phyloP scores from a whole-genome alignment of 2,113 vertebrate genomes.

The Hipposideros armiger region DNA sequence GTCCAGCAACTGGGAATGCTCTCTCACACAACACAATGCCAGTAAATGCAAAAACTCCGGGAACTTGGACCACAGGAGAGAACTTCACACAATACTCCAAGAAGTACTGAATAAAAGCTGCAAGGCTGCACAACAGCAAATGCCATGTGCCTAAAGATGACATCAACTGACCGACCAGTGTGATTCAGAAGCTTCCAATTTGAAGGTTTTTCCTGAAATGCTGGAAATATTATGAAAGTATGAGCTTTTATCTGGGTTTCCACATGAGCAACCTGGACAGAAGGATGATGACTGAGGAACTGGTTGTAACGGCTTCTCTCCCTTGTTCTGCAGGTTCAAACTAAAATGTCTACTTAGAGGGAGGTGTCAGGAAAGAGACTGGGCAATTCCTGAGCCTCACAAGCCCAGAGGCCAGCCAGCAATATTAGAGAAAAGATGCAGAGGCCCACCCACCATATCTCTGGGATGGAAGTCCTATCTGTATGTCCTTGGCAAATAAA shows the following conservation, averaged over 20 bases:
- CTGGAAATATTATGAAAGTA: background rate
- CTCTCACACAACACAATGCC: background rate
- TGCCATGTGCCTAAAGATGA: background rate
- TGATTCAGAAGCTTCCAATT: background rate
- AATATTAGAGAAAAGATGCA: background rate
- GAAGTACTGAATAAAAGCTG: conserved; percentile 4
- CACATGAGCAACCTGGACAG: background rate
- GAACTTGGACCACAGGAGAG: background rate
- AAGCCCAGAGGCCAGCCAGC: background rate
- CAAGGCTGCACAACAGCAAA: background rate
- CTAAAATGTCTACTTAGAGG: background rate
- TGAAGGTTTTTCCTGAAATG: background rate
- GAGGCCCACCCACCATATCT: background rate
- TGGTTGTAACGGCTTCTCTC: background rate
- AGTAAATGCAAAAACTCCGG: background rate
- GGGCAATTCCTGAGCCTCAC: background rate
- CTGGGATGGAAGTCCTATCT: background rate
- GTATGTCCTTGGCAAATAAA: background rate
- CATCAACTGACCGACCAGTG: background rate
- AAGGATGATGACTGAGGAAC: background rate
- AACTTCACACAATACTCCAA: background rate
- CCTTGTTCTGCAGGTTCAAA: conserved; percentile 10
- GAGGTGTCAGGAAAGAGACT: background rate
- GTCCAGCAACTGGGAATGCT: background rate
- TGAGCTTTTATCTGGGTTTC: background rate